Base-by-base conservation (phyloP, 2,888 invertebrate species). In the Habroteleia sp. region DNA sequence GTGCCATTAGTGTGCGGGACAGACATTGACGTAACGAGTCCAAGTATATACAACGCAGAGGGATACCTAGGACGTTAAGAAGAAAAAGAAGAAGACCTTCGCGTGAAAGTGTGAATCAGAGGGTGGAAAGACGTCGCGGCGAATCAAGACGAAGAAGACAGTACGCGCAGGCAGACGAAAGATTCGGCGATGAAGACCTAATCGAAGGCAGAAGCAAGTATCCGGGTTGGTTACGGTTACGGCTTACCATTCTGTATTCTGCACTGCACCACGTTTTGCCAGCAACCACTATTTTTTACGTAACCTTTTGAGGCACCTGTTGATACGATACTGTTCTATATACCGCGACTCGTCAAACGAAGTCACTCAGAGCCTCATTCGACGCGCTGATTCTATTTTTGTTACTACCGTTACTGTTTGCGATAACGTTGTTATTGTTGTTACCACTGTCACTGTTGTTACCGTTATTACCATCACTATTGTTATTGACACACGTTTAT, bases 301-400 rank as follows among this genome's bases (percentile, higher is more conserved):
- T 66, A 74, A 72, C 63, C 71, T 65, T 76, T 72, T 68, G 77
- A 62, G 71, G 77, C 77, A 77, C 77, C 74, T 77, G 77, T 77
- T 77, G 77, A 74, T 74, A 63, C 76, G 69, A 62, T 37, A 66
- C 62, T 42, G 69, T 25, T 52, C 63, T 63, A 73, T 73, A 76
- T 65, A 76, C 50, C 66, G 46, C 65, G 52, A 50, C 72, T 66
- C 52, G 69, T 50, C 54, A 54, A 56, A 50, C 65, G 54, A 65
- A 68, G 60, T 48, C 62, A 54, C 68, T 68, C 62, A 44, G 44
- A 65, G 37, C 60, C 68, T 50, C 44, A 42, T 33, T 25, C 50
- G 10, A 35, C 7, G 39, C 63, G 44, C 44, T 31, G 44, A 56
- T 66, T 46, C 54, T 54, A 66, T 39, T 62, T 62, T 65, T 52